phyloP scores from a whole-genome alignment of 2,888 invertebrate species.

The Luffia ferchaultella region DNA sequence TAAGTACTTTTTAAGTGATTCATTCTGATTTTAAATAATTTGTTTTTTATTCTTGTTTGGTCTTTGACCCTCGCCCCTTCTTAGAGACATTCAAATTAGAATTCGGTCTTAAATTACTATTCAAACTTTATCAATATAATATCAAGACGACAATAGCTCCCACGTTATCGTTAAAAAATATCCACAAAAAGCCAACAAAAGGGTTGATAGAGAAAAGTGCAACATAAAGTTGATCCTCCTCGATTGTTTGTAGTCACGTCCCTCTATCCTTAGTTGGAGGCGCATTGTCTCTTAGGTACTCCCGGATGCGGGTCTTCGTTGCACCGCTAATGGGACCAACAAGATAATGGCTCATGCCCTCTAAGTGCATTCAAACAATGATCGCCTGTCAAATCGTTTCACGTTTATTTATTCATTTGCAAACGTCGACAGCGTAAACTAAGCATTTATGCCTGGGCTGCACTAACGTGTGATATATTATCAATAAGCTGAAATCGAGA shows the following conservation, averaged over 20 bases:
- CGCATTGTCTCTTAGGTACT: conserved; percentile 31
- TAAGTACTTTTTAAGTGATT: too few species aligned
- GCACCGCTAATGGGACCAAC: conserved; percentile 40
- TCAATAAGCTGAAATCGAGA: too few species aligned
- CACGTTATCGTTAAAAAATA: neutral
- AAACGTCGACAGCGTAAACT: neutral
- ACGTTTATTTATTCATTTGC: conserved; percentile 18
- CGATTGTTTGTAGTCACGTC: conserved; percentile 51
- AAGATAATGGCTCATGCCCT: conserved; percentile 38
- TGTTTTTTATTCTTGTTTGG: too few species aligned
- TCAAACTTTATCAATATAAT: too few species aligned
- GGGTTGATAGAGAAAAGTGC: neutral
- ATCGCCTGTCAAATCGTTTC: conserved; percentile 30
- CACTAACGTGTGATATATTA: too few species aligned
- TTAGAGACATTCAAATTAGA: too few species aligned
- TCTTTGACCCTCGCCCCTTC: too few species aligned
- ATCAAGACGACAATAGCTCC: too few species aligned
- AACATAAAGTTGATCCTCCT: conserved; percentile 22
- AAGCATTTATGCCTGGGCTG: too few species aligned
- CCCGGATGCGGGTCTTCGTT: conserved; percentile 54
- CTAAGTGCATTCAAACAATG: conserved; percentile 37
- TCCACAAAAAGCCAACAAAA: neutral
- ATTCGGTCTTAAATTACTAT: too few species aligned
- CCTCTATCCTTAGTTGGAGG: conserved; percentile 24
- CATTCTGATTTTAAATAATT: too few species aligned